Conservation (phyloP, 2,113 vertebrate species). For the Anoplopoma fimbria region DNA sequence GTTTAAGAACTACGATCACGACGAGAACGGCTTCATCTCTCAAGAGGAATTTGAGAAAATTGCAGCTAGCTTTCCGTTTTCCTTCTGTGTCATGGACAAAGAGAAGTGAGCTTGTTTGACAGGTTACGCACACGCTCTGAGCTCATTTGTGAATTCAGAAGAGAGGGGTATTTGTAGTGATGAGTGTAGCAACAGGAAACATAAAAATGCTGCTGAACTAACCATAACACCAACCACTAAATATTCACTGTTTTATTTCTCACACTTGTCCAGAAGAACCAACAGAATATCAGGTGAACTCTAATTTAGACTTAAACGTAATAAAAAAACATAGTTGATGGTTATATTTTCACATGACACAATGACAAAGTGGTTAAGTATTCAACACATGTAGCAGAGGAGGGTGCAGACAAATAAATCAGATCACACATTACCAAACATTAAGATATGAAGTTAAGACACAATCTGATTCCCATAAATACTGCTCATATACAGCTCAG, state of each 20-base stretch:
- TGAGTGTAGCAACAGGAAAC: conserved; percentile 67
- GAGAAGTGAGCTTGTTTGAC: conserved; percentile 87
- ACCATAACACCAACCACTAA: conserved; percentile 34
- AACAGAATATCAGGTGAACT: not conserved
- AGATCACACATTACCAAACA: not conserved
- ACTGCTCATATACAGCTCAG: not conserved
- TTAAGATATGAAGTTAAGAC: not conserved
- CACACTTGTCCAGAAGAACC: not conserved
- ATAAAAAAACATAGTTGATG: not conserved
- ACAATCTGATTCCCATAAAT: not conserved
- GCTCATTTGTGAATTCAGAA: conserved; percentile 35
- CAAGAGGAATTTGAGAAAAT: conserved; percentile 98
- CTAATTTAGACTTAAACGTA: not conserved
- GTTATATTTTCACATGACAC: not conserved
- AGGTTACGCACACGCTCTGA: conserved; percentile 24
- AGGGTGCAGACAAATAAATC: conserved; percentile 14
- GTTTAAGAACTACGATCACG: conserved; percentile 97
- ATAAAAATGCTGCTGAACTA: conserved; percentile 46
- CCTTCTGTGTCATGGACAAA: conserved; percentile 97
- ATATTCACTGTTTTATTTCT: conserved; percentile 10
- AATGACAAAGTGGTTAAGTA: not conserved
- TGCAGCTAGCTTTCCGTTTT: conserved; percentile 95
- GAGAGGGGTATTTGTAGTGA: conserved; percentile 64
- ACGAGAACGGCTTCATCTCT: conserved; percentile 95
- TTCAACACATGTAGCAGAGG: not conserved